Conservation (phyloP, 2,888 invertebrate species). For the Orchesella flavescens region DNA sequence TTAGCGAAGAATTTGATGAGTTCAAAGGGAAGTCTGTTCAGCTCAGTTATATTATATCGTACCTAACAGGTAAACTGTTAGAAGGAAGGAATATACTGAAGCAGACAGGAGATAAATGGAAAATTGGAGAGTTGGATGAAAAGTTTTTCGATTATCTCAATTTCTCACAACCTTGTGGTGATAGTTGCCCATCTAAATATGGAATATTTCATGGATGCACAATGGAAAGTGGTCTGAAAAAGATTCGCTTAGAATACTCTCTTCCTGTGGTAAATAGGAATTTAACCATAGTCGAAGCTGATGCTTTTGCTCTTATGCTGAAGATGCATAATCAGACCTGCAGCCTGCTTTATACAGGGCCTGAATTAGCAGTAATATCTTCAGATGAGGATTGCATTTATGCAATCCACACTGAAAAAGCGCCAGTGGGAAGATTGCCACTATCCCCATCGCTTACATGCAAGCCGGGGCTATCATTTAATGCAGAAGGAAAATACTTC, state of each 20-base stretch:
- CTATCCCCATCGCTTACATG: too few species aligned
- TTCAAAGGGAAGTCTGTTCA: slow-evolving; percentile 11
- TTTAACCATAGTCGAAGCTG: slow-evolving; percentile 49
- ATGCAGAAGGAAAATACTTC: too few species aligned
- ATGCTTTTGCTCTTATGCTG: slow-evolving; percentile 47
- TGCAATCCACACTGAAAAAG: slow-evolving; percentile 20
- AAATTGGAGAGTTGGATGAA: slow-evolving; percentile 33
- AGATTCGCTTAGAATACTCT: slow-evolving; percentile 43
- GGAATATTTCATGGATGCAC: too few species aligned
- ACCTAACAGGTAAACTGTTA: slow-evolving; percentile 24
- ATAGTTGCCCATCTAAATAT: slow-evolving; percentile 47
- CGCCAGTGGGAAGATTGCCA: slow-evolving; percentile 23
- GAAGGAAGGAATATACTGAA: too few species aligned
- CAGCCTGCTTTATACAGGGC: slow-evolving; percentile 45
- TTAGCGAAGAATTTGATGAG: too few species aligned
- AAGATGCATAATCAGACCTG: slow-evolving; percentile 35
- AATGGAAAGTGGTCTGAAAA: background rate
- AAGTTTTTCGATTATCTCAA: slow-evolving; percentile 58
- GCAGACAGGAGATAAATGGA: slow-evolving; percentile 40
- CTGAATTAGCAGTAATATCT: slow-evolving; percentile 31
- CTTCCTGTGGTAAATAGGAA: slow-evolving; percentile 37
- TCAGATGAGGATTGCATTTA: slow-evolving; percentile 56
- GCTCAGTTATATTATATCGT: slow-evolving; percentile 26
- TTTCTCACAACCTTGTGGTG: slow-evolving; percentile 48
- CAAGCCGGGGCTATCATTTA: too few species aligned